Evolutionary conservation across 1,140 invertebrate species (phyloP).

Genomic region (Asobara japonica): DNA sequence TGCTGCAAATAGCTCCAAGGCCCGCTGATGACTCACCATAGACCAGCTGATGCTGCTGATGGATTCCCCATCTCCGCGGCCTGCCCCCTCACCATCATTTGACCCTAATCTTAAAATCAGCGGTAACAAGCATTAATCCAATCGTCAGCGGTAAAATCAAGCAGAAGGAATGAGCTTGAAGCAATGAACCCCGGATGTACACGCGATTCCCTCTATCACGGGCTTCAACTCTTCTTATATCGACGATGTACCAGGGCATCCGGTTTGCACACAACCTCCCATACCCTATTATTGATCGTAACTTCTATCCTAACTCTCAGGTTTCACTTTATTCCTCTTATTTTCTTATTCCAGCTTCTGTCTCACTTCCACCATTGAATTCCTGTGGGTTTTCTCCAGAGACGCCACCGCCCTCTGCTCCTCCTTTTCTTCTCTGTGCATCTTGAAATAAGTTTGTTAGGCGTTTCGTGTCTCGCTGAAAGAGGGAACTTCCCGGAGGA

Average conservation of each 20-base stretch:
- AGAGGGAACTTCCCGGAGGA: not conserved
- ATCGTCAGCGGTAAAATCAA: not conserved
- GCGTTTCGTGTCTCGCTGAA: not conserved
- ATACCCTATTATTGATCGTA: constrained; percentile 37
- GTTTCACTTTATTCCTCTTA: constrained; percentile 13
- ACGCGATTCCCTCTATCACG: constrained; percentile 1
- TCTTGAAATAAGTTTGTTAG: constrained; percentile 22
- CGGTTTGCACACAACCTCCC: constrained; percentile 1
- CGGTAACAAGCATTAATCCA: constrained; percentile 12
- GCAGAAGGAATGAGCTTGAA: constrained; percentile 10
- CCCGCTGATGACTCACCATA: not conserved
- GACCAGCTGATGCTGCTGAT: not conserved
- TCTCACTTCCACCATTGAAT: constrained; percentile 17
- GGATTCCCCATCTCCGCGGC: not conserved
- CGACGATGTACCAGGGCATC: not conserved
- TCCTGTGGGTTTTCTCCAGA: constrained; percentile 37
- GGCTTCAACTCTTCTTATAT: not conserved
- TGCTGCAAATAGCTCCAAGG: not conserved
- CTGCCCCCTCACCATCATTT: not conserved
- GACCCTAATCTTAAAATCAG: constrained; percentile 1
- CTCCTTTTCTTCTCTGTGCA: constrained; percentile 35
- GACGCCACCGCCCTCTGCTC: constrained; percentile 24
- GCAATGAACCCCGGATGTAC: constrained; percentile 10
- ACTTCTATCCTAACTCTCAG: constrained; percentile 26
- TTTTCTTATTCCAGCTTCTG: constrained; percentile 15